Base-by-base conservation (phyloP, 1,140 invertebrate genomes). In the Solenopsis invicta region DNA sequence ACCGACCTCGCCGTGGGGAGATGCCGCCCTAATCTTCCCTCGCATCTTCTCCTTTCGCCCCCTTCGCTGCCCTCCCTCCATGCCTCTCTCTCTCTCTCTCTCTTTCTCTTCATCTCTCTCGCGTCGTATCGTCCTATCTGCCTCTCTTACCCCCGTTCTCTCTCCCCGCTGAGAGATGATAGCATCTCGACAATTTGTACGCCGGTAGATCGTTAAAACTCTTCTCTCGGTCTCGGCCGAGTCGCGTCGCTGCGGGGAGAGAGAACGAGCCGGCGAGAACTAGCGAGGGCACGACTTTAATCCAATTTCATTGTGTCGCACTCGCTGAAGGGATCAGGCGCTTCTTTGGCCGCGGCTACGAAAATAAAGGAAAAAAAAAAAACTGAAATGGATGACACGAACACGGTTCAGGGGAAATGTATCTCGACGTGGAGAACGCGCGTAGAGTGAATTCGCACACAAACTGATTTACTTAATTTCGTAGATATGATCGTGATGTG, bases 181-280 rank as follows among this genome's bases (percentile, higher is more conserved):
- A 94, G 86, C 88, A 95, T 94, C 94, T 94, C 91, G 90, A 93
- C 94, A 94, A 95, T 95, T 95, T 95, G 94, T 95, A 93, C 93
- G 84, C 85, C 91, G 91, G 89, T 87, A 88, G 94, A 94, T 95
- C 93, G 94, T 95, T 95, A 94, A 94, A 94, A 92, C 92, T 93
- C 89, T 77, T 86, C 84, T 85, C 56, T 54, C 50, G 41, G 61
- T 80, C 54, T 56, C 59, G 41, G 41, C 41, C 41, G 21, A 69
- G 61, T 75, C 67, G 89, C 91, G 87, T 92, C 90, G 87, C 76
- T 62, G 84, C 91, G 92, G 87, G 77, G 90, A 89, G 50, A 81
- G 72, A 41, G 62, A 56, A 21, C 37, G 74, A 54, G 64, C 9
- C 13, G 45, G 24, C 45, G 76, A 64, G 50, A 74, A 74, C 80